Evolutionary conservation across 2,888 invertebrate genomes (phyloP).

Genomic region (Melinopterus prodromus): DNA sequence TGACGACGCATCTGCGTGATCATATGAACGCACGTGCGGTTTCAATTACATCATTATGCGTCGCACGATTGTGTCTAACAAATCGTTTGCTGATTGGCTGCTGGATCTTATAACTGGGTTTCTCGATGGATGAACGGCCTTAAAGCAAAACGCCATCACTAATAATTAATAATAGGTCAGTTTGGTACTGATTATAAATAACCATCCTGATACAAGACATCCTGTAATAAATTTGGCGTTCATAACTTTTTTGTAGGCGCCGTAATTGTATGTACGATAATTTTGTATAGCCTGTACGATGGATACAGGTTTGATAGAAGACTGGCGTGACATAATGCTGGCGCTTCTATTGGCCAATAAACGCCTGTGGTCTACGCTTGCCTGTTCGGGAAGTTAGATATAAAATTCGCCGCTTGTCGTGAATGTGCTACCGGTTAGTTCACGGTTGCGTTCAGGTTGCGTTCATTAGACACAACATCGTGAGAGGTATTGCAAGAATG

Average conservation of each 20-base stretch:
- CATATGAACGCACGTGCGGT: too few species aligned
- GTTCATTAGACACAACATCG: not conserved
- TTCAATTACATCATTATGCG: too few species aligned
- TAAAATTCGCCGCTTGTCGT: not conserved
- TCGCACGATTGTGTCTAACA: too few species aligned
- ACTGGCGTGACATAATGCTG: not conserved
- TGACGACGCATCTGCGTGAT: too few species aligned
- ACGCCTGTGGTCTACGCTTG: not conserved
- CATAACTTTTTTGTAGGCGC: not conserved
- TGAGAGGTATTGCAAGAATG: conserved; percentile 56
- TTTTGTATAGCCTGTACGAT: not conserved
- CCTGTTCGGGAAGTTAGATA: not conserved
- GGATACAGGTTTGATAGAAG: not conserved
- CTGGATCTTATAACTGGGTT: too few species aligned
- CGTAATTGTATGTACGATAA: not conserved
- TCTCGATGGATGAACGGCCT: too few species aligned
- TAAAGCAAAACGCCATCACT: too few species aligned
- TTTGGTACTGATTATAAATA: too few species aligned
- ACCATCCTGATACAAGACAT: not conserved
- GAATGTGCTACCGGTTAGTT: not conserved
- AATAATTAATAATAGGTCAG: too few species aligned
- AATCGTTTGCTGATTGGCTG: too few species aligned
- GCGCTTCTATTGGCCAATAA: not conserved
- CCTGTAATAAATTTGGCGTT: not conserved
- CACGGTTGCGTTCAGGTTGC: not conserved